Evolutionary conservation across 2,888 invertebrate genomes (phyloP).

Genomic region (Drosophila cognata): DNA sequence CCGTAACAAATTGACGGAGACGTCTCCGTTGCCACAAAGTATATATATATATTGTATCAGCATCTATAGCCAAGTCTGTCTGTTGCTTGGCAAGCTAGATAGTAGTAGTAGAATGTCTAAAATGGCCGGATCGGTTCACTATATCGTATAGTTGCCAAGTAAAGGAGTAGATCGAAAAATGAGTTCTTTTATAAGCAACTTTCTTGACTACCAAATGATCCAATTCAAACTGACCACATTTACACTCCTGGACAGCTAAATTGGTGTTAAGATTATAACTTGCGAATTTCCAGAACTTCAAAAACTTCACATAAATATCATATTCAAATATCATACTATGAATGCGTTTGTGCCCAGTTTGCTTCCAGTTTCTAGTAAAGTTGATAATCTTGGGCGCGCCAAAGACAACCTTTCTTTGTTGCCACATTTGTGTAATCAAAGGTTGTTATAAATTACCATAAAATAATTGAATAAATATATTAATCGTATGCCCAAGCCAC

Average conservation of each 20-base stretch:
- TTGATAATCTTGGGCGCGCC: not conserved
- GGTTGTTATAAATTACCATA: not conserved
- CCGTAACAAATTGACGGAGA: not conserved
- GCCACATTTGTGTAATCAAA: not conserved
- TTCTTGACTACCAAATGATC: no score
- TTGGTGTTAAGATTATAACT: no score
- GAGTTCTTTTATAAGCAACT: no score
- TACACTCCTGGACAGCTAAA: no score
- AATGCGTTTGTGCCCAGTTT: not conserved
- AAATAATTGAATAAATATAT: conserved; percentile 1
- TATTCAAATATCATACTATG: not conserved
- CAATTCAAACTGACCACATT: no score
- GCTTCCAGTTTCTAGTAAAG: not conserved
- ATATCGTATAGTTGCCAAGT: no score
- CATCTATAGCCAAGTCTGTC: not conserved
- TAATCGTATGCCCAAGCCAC: not conserved
- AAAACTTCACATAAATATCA: not conserved
- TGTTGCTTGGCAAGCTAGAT: no score
- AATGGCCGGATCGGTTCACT: no score
- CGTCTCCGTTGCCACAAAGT: accelerated
- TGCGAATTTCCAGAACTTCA: no score
- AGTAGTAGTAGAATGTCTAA: no score
- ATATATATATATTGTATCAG: not conserved
- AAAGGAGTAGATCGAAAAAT: no score
- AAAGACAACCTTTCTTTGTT: not conserved